These are phyloP conservation scores for Chrysotoxum bicinctum DNA, from an alignment of 2,888 invertebrate species.

Conservation along the genomic window DNA sequence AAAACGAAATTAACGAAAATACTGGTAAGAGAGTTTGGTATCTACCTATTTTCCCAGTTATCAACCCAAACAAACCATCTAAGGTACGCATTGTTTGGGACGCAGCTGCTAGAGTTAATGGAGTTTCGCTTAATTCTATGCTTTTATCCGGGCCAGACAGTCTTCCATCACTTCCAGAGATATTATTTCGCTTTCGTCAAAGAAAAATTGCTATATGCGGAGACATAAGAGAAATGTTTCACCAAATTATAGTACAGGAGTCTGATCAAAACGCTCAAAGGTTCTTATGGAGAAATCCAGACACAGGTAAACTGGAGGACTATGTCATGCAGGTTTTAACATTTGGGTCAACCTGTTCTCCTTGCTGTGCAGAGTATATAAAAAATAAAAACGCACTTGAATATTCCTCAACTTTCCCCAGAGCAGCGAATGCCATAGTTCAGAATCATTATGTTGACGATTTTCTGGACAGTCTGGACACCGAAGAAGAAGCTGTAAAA, in stretches of 20 bases:
- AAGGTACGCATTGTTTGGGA: conserved; percentile 76
- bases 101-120: conserved; percentile 75
- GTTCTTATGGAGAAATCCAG: neutral
- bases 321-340: conserved; percentile 12
- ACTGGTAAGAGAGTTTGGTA: conserved; percentile 68
- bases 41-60: conserved; percentile 74
- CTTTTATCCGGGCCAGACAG: conserved; percentile 77
- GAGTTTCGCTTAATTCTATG: conserved; percentile 75
- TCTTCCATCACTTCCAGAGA: conserved; percentile 11
- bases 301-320: conserved; percentile 13
- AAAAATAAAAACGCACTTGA: neutral
- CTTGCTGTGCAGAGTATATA: neutral
- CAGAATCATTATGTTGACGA: neutral
- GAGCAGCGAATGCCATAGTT: neutral
- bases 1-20: conserved; percentile 32
- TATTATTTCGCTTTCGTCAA: conserved; percentile 19
- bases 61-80: conserved; percentile 74
- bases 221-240: conserved; percentile 45
- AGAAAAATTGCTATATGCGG: conserved; percentile 22
- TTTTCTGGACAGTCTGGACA: conserved; percentile 22
- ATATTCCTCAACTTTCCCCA: neutral
- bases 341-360: neutral
- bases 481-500: conserved; percentile 15
- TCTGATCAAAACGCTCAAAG: conserved; percentile 37
- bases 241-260: conserved; percentile 58